Evolutionary conservation across 1,140 invertebrate genomes (phyloP), one percentile per base, ranked within the genome.

Genomic region (Berghia stephanieae): DNA sequence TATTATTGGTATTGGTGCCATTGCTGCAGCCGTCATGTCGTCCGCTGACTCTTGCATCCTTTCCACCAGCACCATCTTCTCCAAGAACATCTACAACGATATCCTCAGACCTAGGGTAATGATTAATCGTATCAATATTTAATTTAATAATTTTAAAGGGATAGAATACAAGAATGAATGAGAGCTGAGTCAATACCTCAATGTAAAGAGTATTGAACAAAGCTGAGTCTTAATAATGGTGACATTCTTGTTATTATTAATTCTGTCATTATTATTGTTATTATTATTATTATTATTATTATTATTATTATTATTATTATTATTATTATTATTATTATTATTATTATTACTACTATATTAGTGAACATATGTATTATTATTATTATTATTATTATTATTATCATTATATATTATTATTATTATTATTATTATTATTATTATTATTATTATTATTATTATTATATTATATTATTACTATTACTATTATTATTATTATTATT

Each of bases 1-100:
- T 3, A 98, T 99, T 90, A 95, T 99, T 86, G 97, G 97, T 1
- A 91, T 99, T 78, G 97, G 97, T 0, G 97, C 97, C 16, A 96
- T 99, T 2, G 97, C 96, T 0, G 97, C 97, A 4, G 97, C 97
- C 21, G 96, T 98, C 34, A 98, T 99, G 97, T 98, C 96, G 42
- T 99, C 97, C 1, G 97, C 97, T 0, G 97, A 99, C 89, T 99
- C 97, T 42, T 98, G 96, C 76, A 95, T 99, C 40, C 92, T 99
- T 13, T 96, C 96, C 10, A 96, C 97, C 4, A 95, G 95, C 77
- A 98, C 96, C 27, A 98, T 99, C 95, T 98, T 98, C 88, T 96
- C 97, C 63, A 93, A 96, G 87, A 99, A 99, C 88, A 95, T 99
- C 76, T 99, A 98, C 92, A 96, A 96, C 90, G 92, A 98, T 83